These are phyloP conservation scores for Strix occidentalis DNA, from an alignment of 2,797 vertebrate genomes.

Conservation along the genomic window DNA sequence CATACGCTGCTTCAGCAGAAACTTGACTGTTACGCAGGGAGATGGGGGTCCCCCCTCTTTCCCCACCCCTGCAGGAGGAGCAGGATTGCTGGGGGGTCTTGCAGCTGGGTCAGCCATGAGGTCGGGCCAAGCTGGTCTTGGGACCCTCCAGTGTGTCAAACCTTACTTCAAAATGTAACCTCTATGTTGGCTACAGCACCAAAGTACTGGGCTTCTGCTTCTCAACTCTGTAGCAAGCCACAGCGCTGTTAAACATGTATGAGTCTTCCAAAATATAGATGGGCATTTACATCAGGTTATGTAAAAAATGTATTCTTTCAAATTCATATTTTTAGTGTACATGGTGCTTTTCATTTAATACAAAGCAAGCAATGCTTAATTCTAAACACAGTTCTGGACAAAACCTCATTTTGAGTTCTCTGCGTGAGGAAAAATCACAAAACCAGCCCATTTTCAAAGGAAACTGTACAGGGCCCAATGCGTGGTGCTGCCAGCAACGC, in stretches of 20 bases:
- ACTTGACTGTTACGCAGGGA: fast-evolving
- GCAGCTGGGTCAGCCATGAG: not conserved
- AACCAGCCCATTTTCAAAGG: not conserved
- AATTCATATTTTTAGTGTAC: not conserved
- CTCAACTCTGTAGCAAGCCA: not conserved
- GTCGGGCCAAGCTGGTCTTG: not conserved
- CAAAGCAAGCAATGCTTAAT: not conserved
- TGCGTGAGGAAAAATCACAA: fast-evolving
- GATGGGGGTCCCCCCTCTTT: fast-evolving
- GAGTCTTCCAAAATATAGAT: not conserved
- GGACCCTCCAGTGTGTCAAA: not conserved
- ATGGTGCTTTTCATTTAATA: not conserved
- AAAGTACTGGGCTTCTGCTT: not conserved
- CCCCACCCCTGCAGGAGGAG: not conserved
- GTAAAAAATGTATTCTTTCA: not conserved
- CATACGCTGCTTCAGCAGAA: not conserved
- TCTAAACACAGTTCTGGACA: not conserved
- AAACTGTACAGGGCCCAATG: too few relatives aligned
- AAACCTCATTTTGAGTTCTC: not conserved
- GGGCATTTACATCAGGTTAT: not conserved
- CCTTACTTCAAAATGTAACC: not conserved
- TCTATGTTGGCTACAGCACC: not conserved
- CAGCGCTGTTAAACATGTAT: fast-evolving
- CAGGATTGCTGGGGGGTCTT: not conserved
- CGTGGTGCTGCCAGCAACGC: fast-evolving